Conservation (phyloP, 1,140 invertebrate species). For the Heliconius himera region DNA sequence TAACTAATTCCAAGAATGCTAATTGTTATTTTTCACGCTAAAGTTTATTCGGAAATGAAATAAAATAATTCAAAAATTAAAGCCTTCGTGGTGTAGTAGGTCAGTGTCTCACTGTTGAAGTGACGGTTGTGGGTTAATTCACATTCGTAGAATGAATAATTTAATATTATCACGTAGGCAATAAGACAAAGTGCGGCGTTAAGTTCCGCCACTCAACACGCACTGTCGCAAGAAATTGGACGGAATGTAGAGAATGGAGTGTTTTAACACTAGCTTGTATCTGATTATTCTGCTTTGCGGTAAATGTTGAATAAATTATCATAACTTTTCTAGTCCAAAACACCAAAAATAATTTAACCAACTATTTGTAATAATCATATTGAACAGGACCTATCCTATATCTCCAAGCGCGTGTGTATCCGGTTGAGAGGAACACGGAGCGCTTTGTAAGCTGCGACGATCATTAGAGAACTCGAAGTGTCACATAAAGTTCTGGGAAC, state of each 20-base stretch:
- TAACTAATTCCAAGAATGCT: neutral
- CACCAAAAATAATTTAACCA: neutral
- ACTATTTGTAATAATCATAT: neutral
- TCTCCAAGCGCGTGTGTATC: neutral
- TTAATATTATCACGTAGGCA: too few species aligned
- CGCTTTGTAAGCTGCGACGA: neutral
- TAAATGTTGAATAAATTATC: too few species aligned
- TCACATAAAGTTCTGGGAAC: neutral
- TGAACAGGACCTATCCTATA: neutral
- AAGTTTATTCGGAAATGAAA: neutral
- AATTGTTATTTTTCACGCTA: neutral
- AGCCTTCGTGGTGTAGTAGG: too few species aligned
- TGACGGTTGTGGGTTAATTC: too few species aligned
- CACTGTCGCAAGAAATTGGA: too few species aligned
- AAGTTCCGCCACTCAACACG: too few species aligned
- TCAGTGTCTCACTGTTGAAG: too few species aligned
- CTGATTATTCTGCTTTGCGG: too few species aligned
- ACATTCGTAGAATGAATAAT: too few species aligned
- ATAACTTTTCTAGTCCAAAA: neutral
- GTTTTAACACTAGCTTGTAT: too few species aligned
- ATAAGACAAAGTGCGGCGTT: too few species aligned
- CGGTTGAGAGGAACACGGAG: neutral
- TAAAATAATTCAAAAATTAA: neutral
- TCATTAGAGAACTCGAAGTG: slow-evolving; percentile 3
- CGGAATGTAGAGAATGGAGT: too few species aligned